phyloP scores from a whole-genome alignment of 2,888 invertebrate genomes.

The Serripes groenlandicus region DNA sequence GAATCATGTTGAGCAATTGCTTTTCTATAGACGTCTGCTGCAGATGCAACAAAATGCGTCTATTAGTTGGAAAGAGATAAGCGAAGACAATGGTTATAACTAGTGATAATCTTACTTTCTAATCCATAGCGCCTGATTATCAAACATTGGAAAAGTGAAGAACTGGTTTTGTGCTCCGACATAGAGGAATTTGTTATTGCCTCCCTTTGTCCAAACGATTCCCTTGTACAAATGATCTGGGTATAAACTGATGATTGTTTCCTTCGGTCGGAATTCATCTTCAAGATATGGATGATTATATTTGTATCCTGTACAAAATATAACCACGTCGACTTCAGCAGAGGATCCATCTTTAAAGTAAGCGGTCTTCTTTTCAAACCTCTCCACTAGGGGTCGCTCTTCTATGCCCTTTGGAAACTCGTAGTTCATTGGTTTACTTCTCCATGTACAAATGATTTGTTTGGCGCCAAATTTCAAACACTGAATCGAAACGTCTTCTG shows the following conservation, averaged over 20 bases:
- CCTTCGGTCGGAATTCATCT: constrained; percentile 27
- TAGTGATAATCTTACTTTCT: constrained; percentile 44
- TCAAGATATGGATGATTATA: constrained; percentile 38
- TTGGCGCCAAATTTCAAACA: constrained; percentile 35
- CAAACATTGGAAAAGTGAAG: constrained; percentile 62
- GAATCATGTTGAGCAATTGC: too few species aligned
- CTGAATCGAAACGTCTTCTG: constrained; percentile 48
- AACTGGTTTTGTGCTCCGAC: constrained; percentile 53
- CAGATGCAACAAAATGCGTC: too few species aligned
- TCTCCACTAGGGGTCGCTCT: constrained; percentile 49
- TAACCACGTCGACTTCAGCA: constrained; percentile 53
- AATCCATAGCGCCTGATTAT: constrained; percentile 47
- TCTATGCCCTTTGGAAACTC: constrained; percentile 57
- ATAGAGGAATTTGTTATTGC: constrained; percentile 53
- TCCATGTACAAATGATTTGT: constrained; percentile 25
- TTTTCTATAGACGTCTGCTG: too few species aligned
- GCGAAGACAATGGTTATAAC: too few species aligned
- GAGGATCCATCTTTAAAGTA: constrained; percentile 58
- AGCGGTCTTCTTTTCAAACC: constrained; percentile 36
- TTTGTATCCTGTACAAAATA: constrained; percentile 44
- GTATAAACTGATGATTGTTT: constrained; percentile 18
- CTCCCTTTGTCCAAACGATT: constrained; percentile 41
- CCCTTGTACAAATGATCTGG: constrained; percentile 56
- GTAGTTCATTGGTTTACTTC: constrained; percentile 54
- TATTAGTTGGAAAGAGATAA: too few species aligned